Percentiles rank a stretch among this genome's conserved stretches.
Evolutionary conservation across 1,140 invertebrate genomes (phyloP).

Genomic region (Drosophila insularis): DNA sequence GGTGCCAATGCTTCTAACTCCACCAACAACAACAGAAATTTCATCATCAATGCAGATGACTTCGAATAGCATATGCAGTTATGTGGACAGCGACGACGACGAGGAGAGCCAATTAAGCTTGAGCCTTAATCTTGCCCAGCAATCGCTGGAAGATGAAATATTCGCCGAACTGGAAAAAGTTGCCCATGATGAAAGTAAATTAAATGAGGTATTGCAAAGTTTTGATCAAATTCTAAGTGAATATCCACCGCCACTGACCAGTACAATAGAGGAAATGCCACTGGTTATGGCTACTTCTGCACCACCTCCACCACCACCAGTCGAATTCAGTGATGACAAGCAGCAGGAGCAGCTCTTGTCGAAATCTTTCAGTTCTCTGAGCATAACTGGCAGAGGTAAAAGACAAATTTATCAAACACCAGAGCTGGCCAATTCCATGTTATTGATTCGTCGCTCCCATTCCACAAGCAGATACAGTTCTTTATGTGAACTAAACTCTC

Average conservation of each 20-base stretch:
- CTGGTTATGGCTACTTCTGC: slow-evolving; percentile 7
- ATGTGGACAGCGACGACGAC: slow-evolving; percentile 76
- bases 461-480: slow-evolving; percentile 82
- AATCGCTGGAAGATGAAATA: slow-evolving; percentile 80
- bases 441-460: slow-evolving; percentile 40
- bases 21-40: slow-evolving; percentile 6
- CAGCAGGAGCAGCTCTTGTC: slow-evolving; percentile 69
- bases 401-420: slow-evolving; percentile 69
- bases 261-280: slow-evolving; percentile 16
- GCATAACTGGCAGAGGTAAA: slow-evolving; percentile 41
- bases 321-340: slow-evolving; percentile 51
- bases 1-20: not conserved
- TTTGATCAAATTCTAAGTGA: slow-evolving; percentile 85
- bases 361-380: slow-evolving; percentile 77
- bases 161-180: slow-evolving; percentile 82
- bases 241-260: slow-evolving; percentile 66
- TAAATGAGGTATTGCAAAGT: slow-evolving; percentile 85
- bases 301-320: slow-evolving; percentile 41
- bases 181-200: slow-evolving; percentile 83
- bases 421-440: slow-evolving; percentile 54
- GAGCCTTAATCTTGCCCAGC: slow-evolving; percentile 67
- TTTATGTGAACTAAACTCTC: slow-evolving; percentile 83
- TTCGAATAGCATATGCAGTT: slow-evolving; percentile 50
- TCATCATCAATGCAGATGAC: slow-evolving; percentile 29
- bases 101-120: slow-evolving; percentile 64